Evolutionary conservation across 2,888 invertebrate species (phyloP).

Genomic region (Coenonympha arcania): DNA sequence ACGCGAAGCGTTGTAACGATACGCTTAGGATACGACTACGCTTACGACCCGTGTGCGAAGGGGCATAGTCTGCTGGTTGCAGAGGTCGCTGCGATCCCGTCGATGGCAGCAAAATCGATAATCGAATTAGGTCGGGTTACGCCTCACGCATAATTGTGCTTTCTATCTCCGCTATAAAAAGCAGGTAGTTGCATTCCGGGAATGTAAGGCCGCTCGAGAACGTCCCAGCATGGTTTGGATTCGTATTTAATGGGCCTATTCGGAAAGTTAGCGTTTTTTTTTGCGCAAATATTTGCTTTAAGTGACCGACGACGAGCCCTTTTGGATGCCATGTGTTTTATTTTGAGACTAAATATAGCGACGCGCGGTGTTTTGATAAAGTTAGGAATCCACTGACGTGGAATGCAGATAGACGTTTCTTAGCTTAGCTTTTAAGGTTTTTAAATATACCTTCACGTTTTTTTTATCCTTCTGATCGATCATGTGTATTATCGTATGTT

Average conservation of each 20-base stretch:
- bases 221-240: slow-evolving; percentile 35
- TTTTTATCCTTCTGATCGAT: neutral
- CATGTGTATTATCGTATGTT: neutral
- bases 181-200: slow-evolving; percentile 69
- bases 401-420: slow-evolving; percentile 9
- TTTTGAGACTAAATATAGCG: slow-evolving; percentile 25
- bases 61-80: too few relatives aligned
- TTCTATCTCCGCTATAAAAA: slow-evolving; percentile 57
- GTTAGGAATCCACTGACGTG: slow-evolving; percentile 9
- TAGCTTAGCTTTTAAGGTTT: neutral
- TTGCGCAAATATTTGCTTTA: slow-evolving; percentile 43
- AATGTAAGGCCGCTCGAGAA: slow-evolving; percentile 52
- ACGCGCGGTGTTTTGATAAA: slow-evolving; percentile 17
- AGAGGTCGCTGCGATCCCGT: slow-evolving; percentile 43
- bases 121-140: slow-evolving; percentile 52
- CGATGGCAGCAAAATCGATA: slow-evolving; percentile 43
- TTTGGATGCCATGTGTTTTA: slow-evolving; percentile 37
- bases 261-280: slow-evolving; percentile 32
- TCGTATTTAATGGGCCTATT: slow-evolving; percentile 46
- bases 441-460: neutral
- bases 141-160: slow-evolving; percentile 51
- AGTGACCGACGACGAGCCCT: slow-evolving; percentile 29
- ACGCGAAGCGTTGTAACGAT: too few relatives aligned
- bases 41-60: too few relatives aligned
- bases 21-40: too few relatives aligned